phyloP scores from a whole-genome alignment of 2,113 vertebrate species.

The Zosterops hypoxanthus region DNA sequence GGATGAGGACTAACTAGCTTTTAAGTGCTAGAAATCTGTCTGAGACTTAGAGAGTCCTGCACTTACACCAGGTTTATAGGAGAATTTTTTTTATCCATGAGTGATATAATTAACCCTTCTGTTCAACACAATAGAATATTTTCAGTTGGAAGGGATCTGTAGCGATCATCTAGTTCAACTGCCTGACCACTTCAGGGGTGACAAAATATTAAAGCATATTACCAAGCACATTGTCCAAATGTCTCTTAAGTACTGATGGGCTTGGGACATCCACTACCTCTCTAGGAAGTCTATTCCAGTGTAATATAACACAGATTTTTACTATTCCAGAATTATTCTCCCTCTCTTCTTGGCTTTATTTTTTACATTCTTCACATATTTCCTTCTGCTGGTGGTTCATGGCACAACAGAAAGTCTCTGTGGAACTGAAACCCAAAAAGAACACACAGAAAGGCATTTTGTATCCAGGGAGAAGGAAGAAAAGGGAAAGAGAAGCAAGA shows the following conservation, averaged over 20 bases:
- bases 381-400: background rate
- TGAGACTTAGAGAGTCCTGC: background rate
- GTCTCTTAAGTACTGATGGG: background rate
- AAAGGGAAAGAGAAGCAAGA: background rate
- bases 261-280: background rate
- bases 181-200: background rate
- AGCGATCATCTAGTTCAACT: background rate
- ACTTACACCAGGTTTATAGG: background rate
- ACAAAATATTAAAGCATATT: background rate
- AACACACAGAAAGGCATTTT: background rate
- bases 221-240: background rate
- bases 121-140: background rate
- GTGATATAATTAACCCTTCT: background rate
- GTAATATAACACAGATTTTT: background rate
- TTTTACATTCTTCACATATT: background rate
- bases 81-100: background rate
- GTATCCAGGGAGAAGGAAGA: conserved; percentile 1
- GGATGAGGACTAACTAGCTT: background rate
- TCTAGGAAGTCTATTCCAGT: background rate
- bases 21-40: background rate
- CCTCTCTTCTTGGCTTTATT: background rate
- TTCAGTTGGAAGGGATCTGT: background rate
- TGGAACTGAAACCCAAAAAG: background rate
- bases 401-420: conserved; percentile 2
- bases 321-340: background rate